A percentile compares a stretch with the other conserved stretches of the same genome.
These are phyloP conservation scores for Schizopygopsis malacanthus DNA, from an alignment of 2,797 vertebrate species.

Conservation along the genomic window DNA sequence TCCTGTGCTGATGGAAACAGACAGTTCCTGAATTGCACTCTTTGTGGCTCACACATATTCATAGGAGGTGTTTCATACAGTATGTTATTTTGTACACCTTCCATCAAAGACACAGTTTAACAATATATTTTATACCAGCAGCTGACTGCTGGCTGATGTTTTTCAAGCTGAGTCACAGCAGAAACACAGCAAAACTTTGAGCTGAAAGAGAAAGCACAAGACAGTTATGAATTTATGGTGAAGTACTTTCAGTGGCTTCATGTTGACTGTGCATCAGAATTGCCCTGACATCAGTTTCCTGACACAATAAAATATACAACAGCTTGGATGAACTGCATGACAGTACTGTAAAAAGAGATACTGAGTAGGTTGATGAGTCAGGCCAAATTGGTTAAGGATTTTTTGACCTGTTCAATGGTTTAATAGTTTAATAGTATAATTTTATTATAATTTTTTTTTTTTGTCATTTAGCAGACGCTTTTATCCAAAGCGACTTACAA, in stretches of 20 bases:
- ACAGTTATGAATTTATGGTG: slow-evolving; percentile 3
- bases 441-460: too few relatives aligned
- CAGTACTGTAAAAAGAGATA: background rate
- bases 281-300: slow-evolving; percentile 24
- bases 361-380: background rate
- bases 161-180: slow-evolving; percentile 10
- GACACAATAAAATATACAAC: slow-evolving; percentile 17
- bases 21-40: slow-evolving; percentile 33
- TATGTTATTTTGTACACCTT: background rate
- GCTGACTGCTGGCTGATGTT: slow-evolving; percentile 1
- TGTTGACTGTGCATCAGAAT: background rate
- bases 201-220: slow-evolving; percentile 1
- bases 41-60: background rate
- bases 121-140: slow-evolving; percentile 9
- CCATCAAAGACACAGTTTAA: slow-evolving; percentile 10
- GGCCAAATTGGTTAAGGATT: background rate
- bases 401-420: background rate
- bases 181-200: slow-evolving; percentile 11
- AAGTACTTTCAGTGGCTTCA: background rate
- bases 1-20: slow-evolving; percentile 56
- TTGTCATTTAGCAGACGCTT: too few relatives aligned
- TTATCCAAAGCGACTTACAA: too few relatives aligned
- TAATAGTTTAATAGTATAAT: too few relatives aligned
- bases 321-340: background rate
- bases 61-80: background rate